These are phyloP conservation scores for Danio jaintianensis DNA, from an alignment of 2,797 vertebrate species.

Conservation along the genomic window DNA sequence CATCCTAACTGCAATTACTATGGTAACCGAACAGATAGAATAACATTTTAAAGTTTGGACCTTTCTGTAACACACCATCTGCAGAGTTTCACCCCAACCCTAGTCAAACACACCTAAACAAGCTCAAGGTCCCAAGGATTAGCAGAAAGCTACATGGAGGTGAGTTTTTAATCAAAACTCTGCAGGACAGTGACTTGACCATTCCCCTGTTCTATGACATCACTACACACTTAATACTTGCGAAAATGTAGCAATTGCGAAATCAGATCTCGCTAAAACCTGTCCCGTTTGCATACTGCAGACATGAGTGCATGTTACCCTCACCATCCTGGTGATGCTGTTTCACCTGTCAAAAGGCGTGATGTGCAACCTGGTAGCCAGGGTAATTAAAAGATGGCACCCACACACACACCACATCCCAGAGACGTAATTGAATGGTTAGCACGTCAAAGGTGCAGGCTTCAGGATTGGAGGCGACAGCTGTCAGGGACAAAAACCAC, in stretches of 20 bases:
- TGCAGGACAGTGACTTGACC: no score
- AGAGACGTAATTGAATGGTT: conserved; percentile 78
- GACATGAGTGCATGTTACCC: conserved; percentile 5
- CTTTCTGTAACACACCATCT: no score
- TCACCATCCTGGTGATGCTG: conserved; percentile 67
- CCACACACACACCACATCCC: conserved; percentile 8
- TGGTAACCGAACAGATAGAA: no score
- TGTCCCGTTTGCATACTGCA: background rate
- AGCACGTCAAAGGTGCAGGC: conserved; percentile 71
- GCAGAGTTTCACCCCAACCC: no score
- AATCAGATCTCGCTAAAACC: conserved; percentile 33
- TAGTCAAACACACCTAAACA: no score
- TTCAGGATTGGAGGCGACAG: conserved; percentile 75
- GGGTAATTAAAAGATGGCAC: conserved; percentile 76
- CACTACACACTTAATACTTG: no score
- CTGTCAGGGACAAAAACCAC: conserved; percentile 71
- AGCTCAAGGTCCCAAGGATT: no score
- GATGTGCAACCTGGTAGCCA: conserved; percentile 65
- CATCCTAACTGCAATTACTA: no score
- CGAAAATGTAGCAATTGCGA: conserved; percentile 21
- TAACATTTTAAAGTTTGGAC: no score
- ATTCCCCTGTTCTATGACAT: no score
- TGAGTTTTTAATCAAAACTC: no score
- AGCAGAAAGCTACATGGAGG: no score
- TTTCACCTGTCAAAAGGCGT: conserved; percentile 73